Evolutionary conservation across 2,888 invertebrate genomes (phyloP).

Genomic region (Euzophera pinguis): DNA sequence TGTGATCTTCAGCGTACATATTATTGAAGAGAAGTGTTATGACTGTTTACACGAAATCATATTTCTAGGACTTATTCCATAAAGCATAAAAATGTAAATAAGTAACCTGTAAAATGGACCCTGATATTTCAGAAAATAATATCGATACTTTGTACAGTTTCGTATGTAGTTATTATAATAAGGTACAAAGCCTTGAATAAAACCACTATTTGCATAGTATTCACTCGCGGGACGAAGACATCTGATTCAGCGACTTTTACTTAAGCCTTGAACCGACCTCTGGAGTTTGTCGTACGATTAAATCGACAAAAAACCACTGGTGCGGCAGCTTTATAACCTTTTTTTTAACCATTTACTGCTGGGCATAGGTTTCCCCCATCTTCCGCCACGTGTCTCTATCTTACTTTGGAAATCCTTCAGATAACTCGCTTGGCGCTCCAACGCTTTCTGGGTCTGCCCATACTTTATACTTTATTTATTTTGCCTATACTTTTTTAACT

Average conservation of each 20-base stretch:
- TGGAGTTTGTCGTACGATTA: slow-evolving; percentile 41
- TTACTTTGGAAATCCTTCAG: too few relatives aligned
- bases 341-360: neutral
- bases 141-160: slow-evolving; percentile 29
- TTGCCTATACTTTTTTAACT: too few relatives aligned
- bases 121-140: slow-evolving; percentile 25
- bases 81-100: too few relatives aligned
- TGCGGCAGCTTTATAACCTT: neutral
- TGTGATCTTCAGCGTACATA: too few relatives aligned
- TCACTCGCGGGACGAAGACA: slow-evolving; percentile 26
- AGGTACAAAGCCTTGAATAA: slow-evolving; percentile 26
- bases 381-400: too few relatives aligned
- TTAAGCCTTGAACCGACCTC: slow-evolving; percentile 24
- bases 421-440: too few relatives aligned
- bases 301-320: slow-evolving; percentile 27
- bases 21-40: too few relatives aligned
- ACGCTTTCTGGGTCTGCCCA: too few relatives aligned
- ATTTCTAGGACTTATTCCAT: too few relatives aligned
- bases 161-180: slow-evolving; percentile 25
- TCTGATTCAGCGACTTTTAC: slow-evolving; percentile 23
- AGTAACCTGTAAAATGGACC: too few relatives aligned
- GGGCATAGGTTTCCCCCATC: slow-evolving; percentile 22
- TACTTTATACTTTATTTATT: too few relatives aligned
- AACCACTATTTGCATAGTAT: slow-evolving; percentile 34
- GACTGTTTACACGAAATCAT: too few relatives aligned